These are phyloP conservation scores for Thryonomys swinderianus DNA, from an alignment of 2,113 vertebrate genomes.

Conservation along the genomic window DNA sequence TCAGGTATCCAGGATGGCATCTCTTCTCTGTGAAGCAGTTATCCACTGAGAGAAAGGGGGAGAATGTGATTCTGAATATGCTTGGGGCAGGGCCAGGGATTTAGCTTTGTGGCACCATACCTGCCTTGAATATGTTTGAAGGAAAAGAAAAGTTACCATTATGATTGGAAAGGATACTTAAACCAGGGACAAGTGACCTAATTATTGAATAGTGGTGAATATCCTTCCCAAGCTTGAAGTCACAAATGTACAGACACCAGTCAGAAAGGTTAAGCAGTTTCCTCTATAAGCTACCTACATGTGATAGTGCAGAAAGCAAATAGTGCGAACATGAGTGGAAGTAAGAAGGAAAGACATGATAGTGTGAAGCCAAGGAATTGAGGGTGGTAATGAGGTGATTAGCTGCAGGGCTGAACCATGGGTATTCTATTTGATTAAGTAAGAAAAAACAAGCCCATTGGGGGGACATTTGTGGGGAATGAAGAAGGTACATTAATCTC, in stretches of 20 bases:
- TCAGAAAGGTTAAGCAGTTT: background rate
- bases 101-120: too few species aligned
- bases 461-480: background rate
- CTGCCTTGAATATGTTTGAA: background rate
- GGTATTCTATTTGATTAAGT: background rate
- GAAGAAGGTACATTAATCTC: background rate
- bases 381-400: background rate
- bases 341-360: background rate
- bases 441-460: background rate
- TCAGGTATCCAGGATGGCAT: background rate
- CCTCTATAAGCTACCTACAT: background rate
- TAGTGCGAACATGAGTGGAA: background rate
- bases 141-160: background rate
- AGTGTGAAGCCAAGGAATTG: background rate
- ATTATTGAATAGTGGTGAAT: background rate
- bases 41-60: background rate
- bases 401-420: background rate
- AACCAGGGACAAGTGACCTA: background rate
- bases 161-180: conserved; percentile 14
- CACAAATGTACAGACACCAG: background rate
- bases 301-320: background rate
- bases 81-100: background rate
- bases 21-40: background rate
- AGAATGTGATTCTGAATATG: background rate
- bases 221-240: background rate